These are phyloP conservation scores for Athalia rosae DNA, from an alignment of 2,888 invertebrate species.

Conservation along the genomic window DNA sequence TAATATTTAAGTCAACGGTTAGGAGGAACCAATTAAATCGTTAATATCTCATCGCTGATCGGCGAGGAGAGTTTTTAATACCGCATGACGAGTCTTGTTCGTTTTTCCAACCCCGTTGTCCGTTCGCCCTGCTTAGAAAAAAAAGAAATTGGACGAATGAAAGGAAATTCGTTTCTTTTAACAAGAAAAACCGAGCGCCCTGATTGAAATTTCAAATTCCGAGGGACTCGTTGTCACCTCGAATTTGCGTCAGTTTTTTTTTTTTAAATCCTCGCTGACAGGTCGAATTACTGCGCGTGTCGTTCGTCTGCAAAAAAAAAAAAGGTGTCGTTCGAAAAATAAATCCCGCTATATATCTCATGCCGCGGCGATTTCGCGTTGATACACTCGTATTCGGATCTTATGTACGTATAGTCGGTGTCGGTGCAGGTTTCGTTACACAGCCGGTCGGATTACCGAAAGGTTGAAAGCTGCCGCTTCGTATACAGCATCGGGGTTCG, in stretches of 20 bases:
- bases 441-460: conserved; percentile 40
- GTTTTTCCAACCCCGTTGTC: background rate
- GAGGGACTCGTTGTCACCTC: conserved; percentile 10
- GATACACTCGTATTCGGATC: background rate
- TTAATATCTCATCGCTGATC: conserved; percentile 43
- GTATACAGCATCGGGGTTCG: conserved; percentile 13
- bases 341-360: background rate
- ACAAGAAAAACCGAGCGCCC: background rate
- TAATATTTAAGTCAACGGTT: conserved; percentile 42
- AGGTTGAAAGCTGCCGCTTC: conserved; percentile 22
- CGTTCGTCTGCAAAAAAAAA: conserved; percentile 2
- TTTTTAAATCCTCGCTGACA: conserved; percentile 29
- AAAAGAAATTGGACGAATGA: background rate
- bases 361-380: background rate
- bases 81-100: background rate
- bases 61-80: conserved; percentile 28
- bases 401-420: background rate
- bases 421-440: background rate
- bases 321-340: conserved; percentile 5
- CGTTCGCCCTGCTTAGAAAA: no score
- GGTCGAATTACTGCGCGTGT: conserved; percentile 38
- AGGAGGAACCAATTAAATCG: conserved; percentile 39
- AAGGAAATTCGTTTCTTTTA: background rate
- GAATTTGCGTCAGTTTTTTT: background rate
- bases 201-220: background rate